Percentiles rank a stretch among this genome's conserved stretches.
Conservation (phyloP, 2,888 invertebrate species). For the Bursaphelenchus okinawaensis region DNA sequence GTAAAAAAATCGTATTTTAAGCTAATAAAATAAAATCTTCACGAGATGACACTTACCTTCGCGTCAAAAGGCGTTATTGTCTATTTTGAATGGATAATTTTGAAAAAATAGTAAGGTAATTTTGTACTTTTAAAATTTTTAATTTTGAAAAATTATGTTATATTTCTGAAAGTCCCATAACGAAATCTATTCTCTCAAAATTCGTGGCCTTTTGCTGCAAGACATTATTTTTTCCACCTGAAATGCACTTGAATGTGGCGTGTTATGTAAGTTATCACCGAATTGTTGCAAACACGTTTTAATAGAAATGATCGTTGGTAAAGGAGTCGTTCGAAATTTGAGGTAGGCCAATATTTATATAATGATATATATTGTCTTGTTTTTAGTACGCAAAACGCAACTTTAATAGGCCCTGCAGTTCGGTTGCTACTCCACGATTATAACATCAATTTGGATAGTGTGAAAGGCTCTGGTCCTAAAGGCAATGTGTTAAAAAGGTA, state of each 20-base stretch:
- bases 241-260: neutral
- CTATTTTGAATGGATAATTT: too few relatives aligned
- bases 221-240: neutral
- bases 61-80: too few relatives aligned
- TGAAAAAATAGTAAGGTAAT: too few relatives aligned
- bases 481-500: conserved; percentile 67
- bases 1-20: conserved; percentile 1
- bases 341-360: neutral
- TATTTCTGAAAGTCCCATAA: neutral
- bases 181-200: neutral
- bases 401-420: conserved; percentile 65
- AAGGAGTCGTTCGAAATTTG: neutral
- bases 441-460: conserved; percentile 61
- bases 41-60: too few relatives aligned
- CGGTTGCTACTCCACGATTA: conserved; percentile 65
- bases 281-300: neutral
- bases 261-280: too few relatives aligned
- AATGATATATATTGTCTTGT: too few relatives aligned
- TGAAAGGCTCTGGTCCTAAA: conserved; percentile 64
- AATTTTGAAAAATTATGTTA: neutral
- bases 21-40: too few relatives aligned
- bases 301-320: neutral
- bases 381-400: neutral
- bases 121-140: neutral
- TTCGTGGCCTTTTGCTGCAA: neutral